Conservation (phyloP, 2,113 vertebrate genomes). For the Otolemur garnettii region DNA sequence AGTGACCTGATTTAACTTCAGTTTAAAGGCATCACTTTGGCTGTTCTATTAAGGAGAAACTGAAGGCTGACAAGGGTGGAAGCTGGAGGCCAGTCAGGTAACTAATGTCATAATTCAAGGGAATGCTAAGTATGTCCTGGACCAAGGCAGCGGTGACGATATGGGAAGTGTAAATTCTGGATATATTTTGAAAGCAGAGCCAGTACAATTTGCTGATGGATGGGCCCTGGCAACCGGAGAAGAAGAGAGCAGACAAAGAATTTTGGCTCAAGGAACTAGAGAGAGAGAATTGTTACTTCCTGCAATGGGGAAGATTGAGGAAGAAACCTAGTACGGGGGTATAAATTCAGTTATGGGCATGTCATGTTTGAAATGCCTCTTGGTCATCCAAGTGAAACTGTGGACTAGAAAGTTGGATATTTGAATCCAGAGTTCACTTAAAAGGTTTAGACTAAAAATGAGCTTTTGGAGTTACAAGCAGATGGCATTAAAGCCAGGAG, state of each 20-base stretch:
- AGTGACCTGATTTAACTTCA: background rate
- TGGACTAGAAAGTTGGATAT: background rate
- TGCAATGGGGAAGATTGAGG: background rate
- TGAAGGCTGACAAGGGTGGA: background rate
- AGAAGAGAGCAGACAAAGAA: background rate
- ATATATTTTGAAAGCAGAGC: background rate
- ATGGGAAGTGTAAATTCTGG: background rate
- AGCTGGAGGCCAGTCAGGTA: background rate
- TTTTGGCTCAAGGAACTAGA: background rate
- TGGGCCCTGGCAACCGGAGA: background rate
- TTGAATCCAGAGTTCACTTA: background rate
- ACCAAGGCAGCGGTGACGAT: background rate
- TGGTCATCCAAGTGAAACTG: background rate
- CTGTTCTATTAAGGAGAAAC: background rate
- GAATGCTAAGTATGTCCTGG: background rate
- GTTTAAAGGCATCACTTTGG: background rate
- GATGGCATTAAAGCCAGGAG: background rate
- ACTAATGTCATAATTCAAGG: background rate
- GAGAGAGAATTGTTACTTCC: background rate
- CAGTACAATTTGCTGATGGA: background rate
- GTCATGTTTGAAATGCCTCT: background rate
- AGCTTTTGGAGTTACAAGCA: conserved; percentile 3
- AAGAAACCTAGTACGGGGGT: background rate
- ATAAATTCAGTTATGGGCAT: background rate
- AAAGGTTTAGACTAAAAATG: conserved; percentile 7